A percentile compares a stretch with the other conserved stretches of the same genome.
Conservation (phyloP, 1,140 invertebrate species). For the Coboldia fuscipes region DNA sequence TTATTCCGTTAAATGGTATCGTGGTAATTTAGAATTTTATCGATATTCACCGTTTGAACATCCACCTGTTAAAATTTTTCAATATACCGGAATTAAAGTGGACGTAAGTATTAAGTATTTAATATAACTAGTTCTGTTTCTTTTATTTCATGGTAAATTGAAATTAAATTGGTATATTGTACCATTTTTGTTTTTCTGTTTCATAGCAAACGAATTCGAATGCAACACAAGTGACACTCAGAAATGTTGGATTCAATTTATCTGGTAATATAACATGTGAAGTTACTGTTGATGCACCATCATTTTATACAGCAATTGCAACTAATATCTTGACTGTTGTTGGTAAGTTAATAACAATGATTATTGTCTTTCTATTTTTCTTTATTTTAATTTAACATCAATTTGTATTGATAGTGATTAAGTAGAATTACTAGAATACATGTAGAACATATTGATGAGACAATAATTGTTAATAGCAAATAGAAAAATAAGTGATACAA, state of each 20-base stretch:
- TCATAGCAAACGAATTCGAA: slow-evolving; percentile 35
- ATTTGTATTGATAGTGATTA: no score
- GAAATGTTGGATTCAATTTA: slow-evolving; percentile 35
- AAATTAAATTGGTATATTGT: neutral
- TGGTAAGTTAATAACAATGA: slow-evolving; percentile 13
- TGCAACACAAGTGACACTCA: slow-evolving; percentile 38
- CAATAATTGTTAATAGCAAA: no score
- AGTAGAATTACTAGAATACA: no score
- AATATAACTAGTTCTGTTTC: neutral
- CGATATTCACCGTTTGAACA: slow-evolving; percentile 38
- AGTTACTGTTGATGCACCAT: slow-evolving; percentile 45
- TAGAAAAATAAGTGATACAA: no score
- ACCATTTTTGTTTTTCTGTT: slow-evolving; percentile 2
- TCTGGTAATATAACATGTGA: slow-evolving; percentile 50
- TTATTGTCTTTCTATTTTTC: neutral
- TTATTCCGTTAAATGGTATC: slow-evolving; percentile 62
- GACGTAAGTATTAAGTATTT: slow-evolving; percentile 35
- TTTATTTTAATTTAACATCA: no score
- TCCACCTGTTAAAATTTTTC: slow-evolving; percentile 41
- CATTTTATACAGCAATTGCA: slow-evolving; percentile 33
- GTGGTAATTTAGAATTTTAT: slow-evolving; percentile 47
- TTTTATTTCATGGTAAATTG: neutral
- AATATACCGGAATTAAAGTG: slow-evolving; percentile 37
- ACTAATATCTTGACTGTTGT: slow-evolving; percentile 26
- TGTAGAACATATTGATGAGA: no score